A percentile compares a stretch with the other conserved stretches of the same genome.
Conservation (phyloP, 2,797 vertebrate species). For the Linurgus olivaceus region DNA sequence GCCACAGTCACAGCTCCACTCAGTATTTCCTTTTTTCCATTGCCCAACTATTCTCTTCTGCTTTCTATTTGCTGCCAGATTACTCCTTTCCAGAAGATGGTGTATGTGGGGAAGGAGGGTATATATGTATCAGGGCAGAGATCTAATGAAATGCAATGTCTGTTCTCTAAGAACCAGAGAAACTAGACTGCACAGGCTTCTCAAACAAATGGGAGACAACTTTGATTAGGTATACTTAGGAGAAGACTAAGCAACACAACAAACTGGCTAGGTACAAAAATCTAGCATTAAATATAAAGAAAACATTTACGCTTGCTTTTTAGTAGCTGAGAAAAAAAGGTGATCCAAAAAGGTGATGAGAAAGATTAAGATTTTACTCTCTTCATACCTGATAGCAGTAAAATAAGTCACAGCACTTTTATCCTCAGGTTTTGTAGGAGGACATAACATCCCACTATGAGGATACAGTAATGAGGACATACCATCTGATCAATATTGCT, state of each 20-base stretch:
- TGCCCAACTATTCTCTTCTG: background rate
- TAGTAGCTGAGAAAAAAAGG: background rate
- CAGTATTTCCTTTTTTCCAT: background rate
- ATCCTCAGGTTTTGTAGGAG: background rate
- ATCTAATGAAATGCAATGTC: background rate
- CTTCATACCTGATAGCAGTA: background rate
- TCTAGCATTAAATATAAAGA: background rate
- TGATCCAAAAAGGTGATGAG: background rate
- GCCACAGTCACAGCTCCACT: background rate
- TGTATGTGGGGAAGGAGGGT: too few relatives aligned
- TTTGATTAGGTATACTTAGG: background rate
- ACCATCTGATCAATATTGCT: background rate
- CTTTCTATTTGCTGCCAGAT: background rate
- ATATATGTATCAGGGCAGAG: background rate
- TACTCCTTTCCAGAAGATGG: background rate
- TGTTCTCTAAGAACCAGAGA: background rate
- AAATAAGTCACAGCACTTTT: background rate
- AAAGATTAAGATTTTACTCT: background rate
- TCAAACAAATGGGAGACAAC: background rate
- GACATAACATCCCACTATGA: fast-evolving
- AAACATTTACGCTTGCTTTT: background rate
- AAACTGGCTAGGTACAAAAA: background rate
- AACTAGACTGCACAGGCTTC: background rate
- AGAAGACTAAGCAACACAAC: background rate
- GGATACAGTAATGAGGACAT: background rate